Evolutionary conservation across 2,113 vertebrate genomes (phyloP).

Genomic region (Petromus typicus): DNA sequence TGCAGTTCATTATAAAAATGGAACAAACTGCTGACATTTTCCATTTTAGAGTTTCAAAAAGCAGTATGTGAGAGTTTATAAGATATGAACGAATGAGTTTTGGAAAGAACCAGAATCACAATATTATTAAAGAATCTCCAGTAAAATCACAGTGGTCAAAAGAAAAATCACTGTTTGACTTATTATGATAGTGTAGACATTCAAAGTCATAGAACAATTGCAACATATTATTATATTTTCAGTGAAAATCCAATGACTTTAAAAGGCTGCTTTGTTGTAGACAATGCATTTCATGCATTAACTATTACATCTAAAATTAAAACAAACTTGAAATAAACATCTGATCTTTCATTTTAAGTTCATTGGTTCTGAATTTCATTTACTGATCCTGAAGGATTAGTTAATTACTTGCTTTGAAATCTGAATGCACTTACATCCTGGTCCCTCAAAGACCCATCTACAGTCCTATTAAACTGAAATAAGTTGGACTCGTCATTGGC

Average conservation of each 20-base stretch:
- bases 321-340: neutral
- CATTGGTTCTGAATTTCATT: neutral
- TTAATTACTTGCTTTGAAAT: neutral
- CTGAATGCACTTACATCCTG: neutral
- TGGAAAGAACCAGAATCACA: neutral
- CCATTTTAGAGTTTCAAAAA: neutral
- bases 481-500: neutral
- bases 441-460: neutral
- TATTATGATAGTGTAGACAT: neutral
- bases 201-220: neutral
- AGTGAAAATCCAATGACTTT: neutral
- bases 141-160: neutral
- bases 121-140: neutral
- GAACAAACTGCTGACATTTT: slow-evolving; percentile 41
- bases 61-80: neutral
- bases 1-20: slow-evolving; percentile 70
- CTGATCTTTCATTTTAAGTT: slow-evolving; percentile 20
- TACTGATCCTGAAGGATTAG: neutral
- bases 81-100: slow-evolving; percentile 49
- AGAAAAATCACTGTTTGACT: neutral
- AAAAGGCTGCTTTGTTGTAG: neutral
- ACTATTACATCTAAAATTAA: neutral
- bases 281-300: neutral
- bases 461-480: neutral
- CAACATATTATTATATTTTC: neutral